phyloP scores from a whole-genome alignment of 2,113 vertebrate genomes.

The Onychostoma macrolepis region DNA sequence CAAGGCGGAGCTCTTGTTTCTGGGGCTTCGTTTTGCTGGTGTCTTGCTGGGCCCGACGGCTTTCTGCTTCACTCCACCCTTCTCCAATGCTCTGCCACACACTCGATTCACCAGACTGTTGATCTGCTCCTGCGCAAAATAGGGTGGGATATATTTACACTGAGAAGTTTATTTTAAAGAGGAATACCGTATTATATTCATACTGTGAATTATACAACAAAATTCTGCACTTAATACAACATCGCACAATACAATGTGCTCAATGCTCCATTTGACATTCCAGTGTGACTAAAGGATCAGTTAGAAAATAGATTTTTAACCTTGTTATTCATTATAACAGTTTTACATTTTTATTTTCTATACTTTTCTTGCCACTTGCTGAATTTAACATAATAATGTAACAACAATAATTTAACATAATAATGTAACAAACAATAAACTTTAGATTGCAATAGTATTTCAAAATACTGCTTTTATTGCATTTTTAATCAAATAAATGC shows the following conservation, averaged over 20 bases:
- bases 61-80: conserved; percentile 79
- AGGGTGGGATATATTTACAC: neutral
- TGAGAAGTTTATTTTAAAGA: neutral
- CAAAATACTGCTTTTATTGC: neutral
- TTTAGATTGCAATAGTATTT: neutral
- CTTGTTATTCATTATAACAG: neutral
- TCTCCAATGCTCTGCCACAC: conserved; percentile 83
- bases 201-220: neutral
- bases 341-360: neutral
- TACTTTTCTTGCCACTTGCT: neutral
- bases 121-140: conserved; percentile 82
- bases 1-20: conserved; percentile 83
- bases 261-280: neutral
- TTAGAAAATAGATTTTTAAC: neutral
- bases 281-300: neutral
- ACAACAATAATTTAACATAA: neutral
- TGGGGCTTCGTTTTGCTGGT: conserved; percentile 86
- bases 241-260: neutral
- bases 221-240: neutral
- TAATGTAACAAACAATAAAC: neutral
- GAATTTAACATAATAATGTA: neutral
- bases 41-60: conserved; percentile 73
- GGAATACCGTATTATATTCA: neutral
- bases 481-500: neutral
- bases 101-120: conserved; percentile 86